phyloP scores from a whole-genome alignment of 2,113 vertebrate species.

The Amblyornis subalaris region DNA sequence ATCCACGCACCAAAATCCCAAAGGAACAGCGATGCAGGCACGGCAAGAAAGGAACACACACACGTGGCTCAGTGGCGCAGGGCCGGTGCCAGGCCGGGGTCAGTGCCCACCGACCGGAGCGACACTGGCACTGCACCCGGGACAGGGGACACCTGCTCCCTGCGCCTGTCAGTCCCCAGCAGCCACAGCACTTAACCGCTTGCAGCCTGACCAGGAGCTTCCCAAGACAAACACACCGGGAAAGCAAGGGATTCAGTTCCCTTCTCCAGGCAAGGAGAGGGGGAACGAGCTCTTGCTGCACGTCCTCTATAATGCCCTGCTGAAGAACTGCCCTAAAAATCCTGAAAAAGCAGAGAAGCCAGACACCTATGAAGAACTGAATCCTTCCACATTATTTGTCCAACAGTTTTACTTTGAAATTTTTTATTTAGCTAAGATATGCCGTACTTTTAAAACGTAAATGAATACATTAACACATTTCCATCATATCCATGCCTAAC shows the following conservation, averaged over 20 bases:
- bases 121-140: background rate
- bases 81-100: background rate
- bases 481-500: background rate
- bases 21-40: fast-evolving
- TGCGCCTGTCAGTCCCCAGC: background rate
- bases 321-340: background rate
- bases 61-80: fast-evolving
- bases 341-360: background rate
- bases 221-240: fast-evolving
- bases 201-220: background rate
- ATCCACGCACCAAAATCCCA: background rate
- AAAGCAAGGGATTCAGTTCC: background rate
- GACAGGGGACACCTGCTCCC: background rate
- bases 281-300: background rate
- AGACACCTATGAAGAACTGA: background rate
- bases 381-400: background rate
- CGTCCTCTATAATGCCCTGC: background rate
- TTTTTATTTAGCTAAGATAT: background rate
- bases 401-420: background rate
- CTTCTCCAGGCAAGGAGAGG: background rate
- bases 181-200: background rate
- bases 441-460: background rate
- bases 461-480: background rate
- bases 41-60: too few species aligned
- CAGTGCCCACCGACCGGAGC: background rate